Conservation (phyloP, 2,113 vertebrate genomes). For the Etia nguti region DNA sequence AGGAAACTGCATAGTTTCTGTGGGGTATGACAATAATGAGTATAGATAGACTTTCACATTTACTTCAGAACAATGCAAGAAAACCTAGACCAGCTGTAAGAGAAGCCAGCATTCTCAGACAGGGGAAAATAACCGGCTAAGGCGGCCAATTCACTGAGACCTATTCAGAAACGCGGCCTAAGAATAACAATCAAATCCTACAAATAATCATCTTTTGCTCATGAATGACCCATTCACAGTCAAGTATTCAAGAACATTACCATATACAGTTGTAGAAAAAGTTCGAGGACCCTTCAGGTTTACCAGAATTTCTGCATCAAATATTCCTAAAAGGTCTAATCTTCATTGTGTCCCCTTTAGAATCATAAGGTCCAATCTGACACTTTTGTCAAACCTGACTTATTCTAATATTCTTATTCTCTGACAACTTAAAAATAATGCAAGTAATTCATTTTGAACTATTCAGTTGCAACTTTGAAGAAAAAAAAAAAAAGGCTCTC, state of each 20-base stretch:
- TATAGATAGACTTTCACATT: background rate
- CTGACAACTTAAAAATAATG: background rate
- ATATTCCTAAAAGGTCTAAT: background rate
- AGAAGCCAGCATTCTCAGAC: background rate
- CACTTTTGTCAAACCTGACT: background rate
- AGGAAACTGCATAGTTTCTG: background rate
- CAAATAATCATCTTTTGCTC: background rate
- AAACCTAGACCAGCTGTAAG: background rate
- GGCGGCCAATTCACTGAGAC: background rate
- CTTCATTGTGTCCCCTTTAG: background rate
- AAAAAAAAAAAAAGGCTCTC: background rate
- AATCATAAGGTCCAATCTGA: background rate
- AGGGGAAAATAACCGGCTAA: background rate
- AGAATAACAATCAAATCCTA: background rate
- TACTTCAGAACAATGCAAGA: background rate
- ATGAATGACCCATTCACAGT: background rate
- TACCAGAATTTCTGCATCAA: background rate
- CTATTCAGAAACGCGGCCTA: rapidly evolving
- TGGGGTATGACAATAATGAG: background rate
- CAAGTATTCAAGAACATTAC: background rate
- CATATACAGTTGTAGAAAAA: background rate
- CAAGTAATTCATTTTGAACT: background rate
- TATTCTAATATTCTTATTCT: background rate
- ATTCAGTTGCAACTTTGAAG: background rate
- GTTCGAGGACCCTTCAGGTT: background rate